A percentile compares a stretch with the other conserved stretches of the same genome.
These are phyloP conservation scores for Poecilobothrus nobilitatus DNA, from an alignment of 2,888 invertebrate species.

Conservation along the genomic window DNA sequence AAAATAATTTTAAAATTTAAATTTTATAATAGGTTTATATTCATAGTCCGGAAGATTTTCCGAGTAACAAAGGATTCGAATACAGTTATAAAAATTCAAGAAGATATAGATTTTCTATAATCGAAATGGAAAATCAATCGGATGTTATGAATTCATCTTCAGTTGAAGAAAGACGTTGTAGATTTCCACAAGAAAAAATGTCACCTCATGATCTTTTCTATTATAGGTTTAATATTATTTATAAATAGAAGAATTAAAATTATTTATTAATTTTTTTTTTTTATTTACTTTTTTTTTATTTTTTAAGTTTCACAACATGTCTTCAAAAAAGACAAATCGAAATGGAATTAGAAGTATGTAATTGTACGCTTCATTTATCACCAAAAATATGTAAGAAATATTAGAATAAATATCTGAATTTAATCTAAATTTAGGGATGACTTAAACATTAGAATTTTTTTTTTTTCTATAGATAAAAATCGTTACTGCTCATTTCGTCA, in stretches of 20 bases:
- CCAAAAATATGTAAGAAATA: slow-evolving; percentile 27
- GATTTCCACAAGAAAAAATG: not conserved
- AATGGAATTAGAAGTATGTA: slow-evolving; percentile 31
- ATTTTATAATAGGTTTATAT: slow-evolving; percentile 28
- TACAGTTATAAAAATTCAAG: slow-evolving; percentile 30
- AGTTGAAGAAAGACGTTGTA: not conserved
- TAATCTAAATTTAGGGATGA: not conserved
- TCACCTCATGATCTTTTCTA: not conserved
- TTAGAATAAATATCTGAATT: not conserved
- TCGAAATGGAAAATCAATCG: slow-evolving; percentile 31
- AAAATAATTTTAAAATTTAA: too few species aligned
- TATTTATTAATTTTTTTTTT: not conserved
- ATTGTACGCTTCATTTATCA: slow-evolving; percentile 32
- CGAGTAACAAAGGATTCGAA: slow-evolving; percentile 22
- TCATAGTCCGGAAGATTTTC: slow-evolving; percentile 36
- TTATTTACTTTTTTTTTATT: not conserved
- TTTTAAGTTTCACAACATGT: slow-evolving; percentile 31
- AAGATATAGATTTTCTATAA: slow-evolving; percentile 28
- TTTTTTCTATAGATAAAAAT: slow-evolving; percentile 19
- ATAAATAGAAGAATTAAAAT: too few species aligned
- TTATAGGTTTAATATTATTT: not conserved
- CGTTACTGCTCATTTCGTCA: slow-evolving; percentile 17
- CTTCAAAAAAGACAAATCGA: slow-evolving; percentile 30
- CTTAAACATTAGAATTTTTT: slow-evolving; percentile 6
- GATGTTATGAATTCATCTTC: slow-evolving; percentile 25